Percentiles rank a stretch among this genome's conserved stretches.
phyloP scores from a whole-genome alignment of 2,888 invertebrate genomes.

The Lycophotia porphyrea region DNA sequence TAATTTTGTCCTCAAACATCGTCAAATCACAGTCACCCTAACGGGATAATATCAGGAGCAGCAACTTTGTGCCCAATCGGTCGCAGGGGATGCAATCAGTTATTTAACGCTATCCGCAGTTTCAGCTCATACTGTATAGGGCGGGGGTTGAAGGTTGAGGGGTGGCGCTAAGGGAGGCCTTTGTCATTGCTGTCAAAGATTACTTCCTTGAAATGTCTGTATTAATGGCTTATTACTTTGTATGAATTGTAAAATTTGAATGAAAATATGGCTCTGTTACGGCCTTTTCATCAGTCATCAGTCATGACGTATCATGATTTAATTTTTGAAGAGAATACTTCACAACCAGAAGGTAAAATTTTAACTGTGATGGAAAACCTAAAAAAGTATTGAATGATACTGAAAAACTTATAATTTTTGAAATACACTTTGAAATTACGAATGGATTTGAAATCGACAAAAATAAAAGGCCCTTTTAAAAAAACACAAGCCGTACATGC shows the following conservation, averaged over 20 bases:
- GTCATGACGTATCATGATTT: neutral
- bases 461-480: too few species aligned
- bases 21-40: slow-evolving; percentile 44
- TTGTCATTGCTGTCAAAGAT: slow-evolving; percentile 51
- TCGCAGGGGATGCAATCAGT: slow-evolving; percentile 77
- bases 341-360: too few species aligned
- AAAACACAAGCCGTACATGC: too few species aligned
- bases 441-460: too few species aligned
- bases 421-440: too few species aligned
- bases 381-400: too few species aligned
- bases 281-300: neutral
- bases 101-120: slow-evolving; percentile 77
- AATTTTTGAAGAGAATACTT: neutral
- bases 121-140: slow-evolving; percentile 35
- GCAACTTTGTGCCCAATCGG: slow-evolving; percentile 70
- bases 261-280: neutral
- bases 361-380: too few species aligned
- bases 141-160: slow-evolving; percentile 43
- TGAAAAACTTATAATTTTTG: too few species aligned
- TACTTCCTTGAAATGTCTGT: slow-evolving; percentile 30
- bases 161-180: slow-evolving; percentile 47
- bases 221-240: slow-evolving; percentile 19
- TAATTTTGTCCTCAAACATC: slow-evolving; percentile 23
- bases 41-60: slow-evolving; percentile 61
- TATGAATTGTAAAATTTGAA: neutral